Percentiles rank a stretch among this genome's conserved stretches.
These are phyloP conservation scores for Ia io DNA, from an alignment of 2,113 vertebrate genomes.

Conservation along the genomic window DNA sequence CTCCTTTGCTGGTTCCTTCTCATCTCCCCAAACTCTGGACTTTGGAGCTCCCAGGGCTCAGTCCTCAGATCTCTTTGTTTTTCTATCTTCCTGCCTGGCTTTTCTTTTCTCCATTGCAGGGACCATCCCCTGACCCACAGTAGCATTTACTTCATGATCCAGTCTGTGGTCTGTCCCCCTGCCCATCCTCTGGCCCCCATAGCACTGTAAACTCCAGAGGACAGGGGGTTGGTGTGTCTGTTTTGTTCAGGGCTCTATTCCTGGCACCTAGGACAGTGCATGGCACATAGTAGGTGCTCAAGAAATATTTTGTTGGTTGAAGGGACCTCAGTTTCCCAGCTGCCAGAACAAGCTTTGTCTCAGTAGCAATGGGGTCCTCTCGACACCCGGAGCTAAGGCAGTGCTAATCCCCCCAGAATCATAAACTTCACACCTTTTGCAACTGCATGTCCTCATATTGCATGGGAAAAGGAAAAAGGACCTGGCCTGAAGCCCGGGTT, in stretches of 20 bases:
- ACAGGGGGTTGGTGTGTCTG: not conserved
- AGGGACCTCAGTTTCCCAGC: not conserved
- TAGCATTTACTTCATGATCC: fast-evolving
- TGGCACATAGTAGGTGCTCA: not conserved
- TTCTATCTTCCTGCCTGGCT: not conserved
- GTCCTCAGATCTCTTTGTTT: not conserved
- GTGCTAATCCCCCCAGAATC: not conserved
- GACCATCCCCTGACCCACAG: not conserved
- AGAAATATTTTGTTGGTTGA: not conserved
- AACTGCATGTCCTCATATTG: not conserved
- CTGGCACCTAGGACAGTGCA: not conserved
- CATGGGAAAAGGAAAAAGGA: not conserved
- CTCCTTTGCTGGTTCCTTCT: not conserved
- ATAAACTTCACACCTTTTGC: not conserved
- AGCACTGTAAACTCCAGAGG: not conserved
- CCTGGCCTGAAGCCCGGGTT: not conserved
- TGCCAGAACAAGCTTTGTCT: not conserved
- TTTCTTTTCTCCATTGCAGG: not conserved
- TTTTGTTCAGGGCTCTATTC: not conserved
- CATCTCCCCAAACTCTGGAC: not conserved
- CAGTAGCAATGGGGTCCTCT: not conserved
- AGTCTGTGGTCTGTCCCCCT: not conserved
- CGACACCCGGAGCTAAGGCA: not conserved
- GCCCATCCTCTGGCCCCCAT: not conserved
- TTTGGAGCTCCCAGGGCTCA: not conserved